These are phyloP conservation scores for Cephus nigrinus DNA, from an alignment of 2,888 invertebrate genomes.

Conservation along the genomic window DNA sequence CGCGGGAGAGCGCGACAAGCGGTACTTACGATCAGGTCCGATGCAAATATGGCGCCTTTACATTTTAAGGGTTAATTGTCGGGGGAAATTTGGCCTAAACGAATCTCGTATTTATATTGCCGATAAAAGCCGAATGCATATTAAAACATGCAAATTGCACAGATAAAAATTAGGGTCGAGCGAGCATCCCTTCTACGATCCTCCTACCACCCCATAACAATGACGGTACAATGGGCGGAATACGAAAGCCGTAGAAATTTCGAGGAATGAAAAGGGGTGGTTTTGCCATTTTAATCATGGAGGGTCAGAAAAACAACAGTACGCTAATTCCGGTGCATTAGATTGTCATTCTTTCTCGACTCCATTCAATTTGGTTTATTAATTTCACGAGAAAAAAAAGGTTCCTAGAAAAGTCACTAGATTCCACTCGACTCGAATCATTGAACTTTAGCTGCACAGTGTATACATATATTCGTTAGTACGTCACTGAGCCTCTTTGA, in stretches of 20 bases:
- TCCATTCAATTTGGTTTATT: no score
- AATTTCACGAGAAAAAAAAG: no score
- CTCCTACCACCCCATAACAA: neutral
- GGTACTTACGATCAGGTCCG: neutral
- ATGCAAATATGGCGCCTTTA: slow-evolving; percentile 43
- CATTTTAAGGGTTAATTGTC: slow-evolving; percentile 44
- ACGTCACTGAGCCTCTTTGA: no score
- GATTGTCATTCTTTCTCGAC: no score
- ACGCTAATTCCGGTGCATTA: no score
- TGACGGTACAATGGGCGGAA: slow-evolving; percentile 11
- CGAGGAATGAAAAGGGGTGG: slow-evolving; percentile 25
- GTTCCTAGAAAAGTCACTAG: no score
- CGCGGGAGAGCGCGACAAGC: slow-evolving; percentile 18
- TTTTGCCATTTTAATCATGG: no score
- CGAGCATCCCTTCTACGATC: no score
- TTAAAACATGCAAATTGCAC: slow-evolving; percentile 46
- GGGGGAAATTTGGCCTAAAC: slow-evolving; percentile 37
- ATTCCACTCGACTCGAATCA: no score
- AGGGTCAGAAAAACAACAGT: no score
- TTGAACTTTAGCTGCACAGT: no score
- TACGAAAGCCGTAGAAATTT: slow-evolving; percentile 29
- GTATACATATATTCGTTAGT: no score
- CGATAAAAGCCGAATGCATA: slow-evolving; percentile 47
- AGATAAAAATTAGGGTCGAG: slow-evolving; percentile 37
- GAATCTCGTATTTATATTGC: slow-evolving; percentile 48